phyloP scores from a whole-genome alignment of 1,140 invertebrate genomes.

The Coelopa frigida region DNA sequence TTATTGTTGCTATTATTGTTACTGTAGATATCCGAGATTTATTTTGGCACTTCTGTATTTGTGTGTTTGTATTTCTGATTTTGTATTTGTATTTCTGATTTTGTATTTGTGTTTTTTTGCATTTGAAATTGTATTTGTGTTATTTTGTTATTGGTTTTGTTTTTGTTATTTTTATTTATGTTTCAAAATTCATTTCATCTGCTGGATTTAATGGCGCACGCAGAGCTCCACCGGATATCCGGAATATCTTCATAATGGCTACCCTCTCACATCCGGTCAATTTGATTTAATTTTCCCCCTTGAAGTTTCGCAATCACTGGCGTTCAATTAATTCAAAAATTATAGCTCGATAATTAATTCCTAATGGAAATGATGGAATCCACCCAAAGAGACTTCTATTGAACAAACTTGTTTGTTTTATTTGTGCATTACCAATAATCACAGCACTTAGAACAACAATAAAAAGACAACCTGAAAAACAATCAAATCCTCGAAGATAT shows the following conservation, averaged over 20 bases:
- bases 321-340: not conserved
- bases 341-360: not conserved
- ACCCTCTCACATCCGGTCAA: constrained; percentile 2
- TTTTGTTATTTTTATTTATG: not conserved
- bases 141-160: not conserved
- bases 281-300: not conserved
- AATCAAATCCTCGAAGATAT: too few relatives aligned
- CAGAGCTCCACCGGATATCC: too few relatives aligned
- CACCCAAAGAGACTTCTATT: not conserved
- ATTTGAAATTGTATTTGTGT: constrained; percentile 7
- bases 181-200: not conserved
- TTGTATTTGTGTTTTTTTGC: constrained; percentile 8
- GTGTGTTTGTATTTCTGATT: too few relatives aligned
- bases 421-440: too few relatives aligned
- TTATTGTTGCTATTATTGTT: too few relatives aligned
- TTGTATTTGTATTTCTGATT: too few relatives aligned
- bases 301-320: not conserved
- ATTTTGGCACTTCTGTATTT: too few relatives aligned
- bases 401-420: too few relatives aligned
- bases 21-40: too few relatives aligned
- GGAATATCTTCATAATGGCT: constrained; percentile 1
- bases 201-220: too few relatives aligned
- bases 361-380: not conserved
- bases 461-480: too few relatives aligned
- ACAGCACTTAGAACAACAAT: too few relatives aligned